Base-by-base conservation (phyloP, 2,888 invertebrate genomes). In the Limnephilus marmoratus region DNA sequence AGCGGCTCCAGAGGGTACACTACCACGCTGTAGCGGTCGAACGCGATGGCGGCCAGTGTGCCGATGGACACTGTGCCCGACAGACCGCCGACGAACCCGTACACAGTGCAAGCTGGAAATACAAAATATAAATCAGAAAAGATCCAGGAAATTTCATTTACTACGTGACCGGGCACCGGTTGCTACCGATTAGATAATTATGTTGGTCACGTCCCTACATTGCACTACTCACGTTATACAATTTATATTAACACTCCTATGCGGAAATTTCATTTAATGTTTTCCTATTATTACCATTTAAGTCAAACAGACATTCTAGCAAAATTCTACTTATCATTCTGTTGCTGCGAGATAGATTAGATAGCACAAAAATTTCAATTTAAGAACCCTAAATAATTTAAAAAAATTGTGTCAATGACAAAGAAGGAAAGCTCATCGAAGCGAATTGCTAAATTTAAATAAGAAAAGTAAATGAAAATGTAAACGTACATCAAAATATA, bases 21-120 rank as follows among this genome's bases (percentile, higher is more conserved):
- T 90, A 98, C 98, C 29, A 98, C 98, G 96, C 97, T 97, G 95
- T 98, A 98, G 41, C 98, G 97, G 95, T 98, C 98, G 93, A 98
- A 94, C 0, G 98, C 97, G 93, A 98, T 98, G 83, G 98, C 97
- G 2, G 98, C 97, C 92, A 98, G 96, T 0, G 98, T 98, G 94
- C 97, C 97, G 94, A 98, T 98, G 13, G 98, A 98, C 90, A 97
- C 97, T 15, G 98, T 97, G 85, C 98, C 98, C 34, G 98, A 98
- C 88, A 98, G 95, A 2, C 98, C 98, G 0, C 98, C 98, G 41
- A 98, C 93, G 94, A 98, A 98, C 81, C 98, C 98, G 94, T 98
- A 98, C 29, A 98, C 94, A 92, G 97, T 96, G 94, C 98, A 98
- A 91, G 97, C 98, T 98, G 95, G 31, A 96, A 95, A 88, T 9